Base-by-base conservation (phyloP, 2,113 vertebrate species). In the Aythya baeri region DNA sequence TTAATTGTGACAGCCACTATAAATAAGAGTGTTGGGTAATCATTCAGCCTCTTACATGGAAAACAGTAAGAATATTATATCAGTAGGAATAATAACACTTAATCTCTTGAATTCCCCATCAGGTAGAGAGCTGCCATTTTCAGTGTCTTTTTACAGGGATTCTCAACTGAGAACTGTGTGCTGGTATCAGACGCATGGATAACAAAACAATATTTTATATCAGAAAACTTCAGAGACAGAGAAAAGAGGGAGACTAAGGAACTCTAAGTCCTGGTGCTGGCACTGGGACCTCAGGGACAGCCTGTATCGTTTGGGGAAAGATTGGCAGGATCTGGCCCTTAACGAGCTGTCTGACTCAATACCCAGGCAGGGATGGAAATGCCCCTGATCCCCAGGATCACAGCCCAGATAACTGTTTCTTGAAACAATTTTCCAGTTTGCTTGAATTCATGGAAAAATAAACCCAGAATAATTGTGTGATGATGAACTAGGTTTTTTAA, bases 261-360 rank as follows among this genome's bases (percentile, higher is more conserved):
- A 54, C 9, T 17, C 23, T 20, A 43, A 20, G 32, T 6, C 55
- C 55, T 18, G 29, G 55, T 57, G 9, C 29, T 31, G 27, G 55
- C 2, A 14, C 31, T 59, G 81, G 63, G 21, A 41, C 7, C 26
- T 32, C 50, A 80, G 22, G 46, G 65, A 72, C 59, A 61, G 36
- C 21, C 31, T 52, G 46, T 49, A 49, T 49, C 20, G 2, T n/a
- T 34, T 57, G 36, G 66, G 55, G 70, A 66, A 74, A 32, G 1
- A 7, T 10, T 4, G 38, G 43, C 49, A 73, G 67, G 44, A 46
- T 62, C 25, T 31, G 61, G 32, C 66, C 12, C 25, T 36, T 3
- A 0, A 29, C 9, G 66, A 57, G 34, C 25, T 57, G 11, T 18
- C 29, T 29, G 20, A 21, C 5, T 10, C 0, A 0, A 0, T 7